Conservation (phyloP, 2,797 vertebrate species). For the Lepilemur ruficaudatus region DNA sequence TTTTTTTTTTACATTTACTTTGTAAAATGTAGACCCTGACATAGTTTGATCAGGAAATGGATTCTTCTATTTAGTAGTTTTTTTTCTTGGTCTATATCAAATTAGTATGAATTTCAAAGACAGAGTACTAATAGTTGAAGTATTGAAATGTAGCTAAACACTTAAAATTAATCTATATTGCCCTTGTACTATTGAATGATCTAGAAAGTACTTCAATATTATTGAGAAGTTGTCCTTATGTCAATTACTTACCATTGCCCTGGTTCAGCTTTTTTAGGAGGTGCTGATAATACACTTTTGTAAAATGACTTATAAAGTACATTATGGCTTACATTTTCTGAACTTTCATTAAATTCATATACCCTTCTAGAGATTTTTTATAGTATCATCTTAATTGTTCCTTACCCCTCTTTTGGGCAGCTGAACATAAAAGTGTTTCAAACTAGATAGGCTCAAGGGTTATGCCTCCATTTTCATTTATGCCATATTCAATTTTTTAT, state of each 20-base stretch:
- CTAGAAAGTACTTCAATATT: background rate
- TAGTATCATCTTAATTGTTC: background rate
- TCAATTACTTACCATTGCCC: background rate
- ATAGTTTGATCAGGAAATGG: background rate
- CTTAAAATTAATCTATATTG: background rate
- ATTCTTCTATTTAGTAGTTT: background rate
- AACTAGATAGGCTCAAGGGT: background rate
- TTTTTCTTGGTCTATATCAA: background rate
- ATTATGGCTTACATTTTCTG: background rate
- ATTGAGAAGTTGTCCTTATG: background rate
- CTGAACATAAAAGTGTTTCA: background rate
- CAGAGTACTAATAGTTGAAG: background rate
- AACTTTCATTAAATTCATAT: background rate
- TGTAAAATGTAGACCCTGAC: background rate
- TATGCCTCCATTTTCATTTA: background rate
- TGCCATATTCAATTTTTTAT: background rate
- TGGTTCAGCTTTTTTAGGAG: background rate
- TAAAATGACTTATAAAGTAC: constrained; percentile 19
- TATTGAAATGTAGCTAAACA: background rate
- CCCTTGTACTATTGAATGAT: background rate
- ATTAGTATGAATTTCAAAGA: background rate
- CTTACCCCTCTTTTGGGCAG: background rate
- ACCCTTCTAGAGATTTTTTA: background rate
- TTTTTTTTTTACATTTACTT: background rate
- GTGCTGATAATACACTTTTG: background rate